Percentiles rank a stretch among this genome's conserved stretches.
Conservation (phyloP, 35 echinoderm and acorn worm species). For the Nesometra sesokonis region DNA sequence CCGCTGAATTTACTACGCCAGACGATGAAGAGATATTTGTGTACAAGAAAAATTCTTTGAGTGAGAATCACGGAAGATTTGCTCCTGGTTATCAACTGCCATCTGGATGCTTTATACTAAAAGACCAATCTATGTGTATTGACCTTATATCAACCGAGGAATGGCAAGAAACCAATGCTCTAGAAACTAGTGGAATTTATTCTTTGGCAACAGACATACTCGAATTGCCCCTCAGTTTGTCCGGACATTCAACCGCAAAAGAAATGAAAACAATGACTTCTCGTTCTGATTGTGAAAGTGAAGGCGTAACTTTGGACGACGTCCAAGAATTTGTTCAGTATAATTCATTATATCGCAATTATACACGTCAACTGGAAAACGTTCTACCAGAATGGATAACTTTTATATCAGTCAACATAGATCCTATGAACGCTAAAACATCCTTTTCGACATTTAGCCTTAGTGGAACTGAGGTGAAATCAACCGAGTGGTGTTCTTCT, state of each 20-base stretch:
- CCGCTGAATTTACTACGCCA: not conserved
- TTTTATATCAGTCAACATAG: not conserved
- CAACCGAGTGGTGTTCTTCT: not conserved
- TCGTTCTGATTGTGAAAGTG: not conserved
- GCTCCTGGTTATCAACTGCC: not conserved
- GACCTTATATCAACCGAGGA: not conserved
- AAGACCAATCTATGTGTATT: not conserved
- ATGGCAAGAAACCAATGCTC: not conserved
- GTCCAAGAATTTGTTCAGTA: not conserved
- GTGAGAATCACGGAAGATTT: not conserved
- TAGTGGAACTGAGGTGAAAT: not conserved
- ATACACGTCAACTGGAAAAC: not conserved
- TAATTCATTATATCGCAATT: not conserved
- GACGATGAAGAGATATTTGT: not conserved
- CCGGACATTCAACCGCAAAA: not conserved
- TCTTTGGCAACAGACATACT: not conserved
- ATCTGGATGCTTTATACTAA: not conserved
- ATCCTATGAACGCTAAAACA: not conserved
- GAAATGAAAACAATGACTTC: not conserved
- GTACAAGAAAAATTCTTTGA: not conserved
- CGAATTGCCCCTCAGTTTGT: not conserved
- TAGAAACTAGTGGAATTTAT: not conserved
- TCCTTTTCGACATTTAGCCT: not conserved
- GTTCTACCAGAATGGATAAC: not conserved
- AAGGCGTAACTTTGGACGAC: not conserved